Percentiles rank a stretch among this genome's conserved stretches.
Evolutionary conservation across 2,113 vertebrate species (phyloP).

Genomic region (Willisornis vidua): DNA sequence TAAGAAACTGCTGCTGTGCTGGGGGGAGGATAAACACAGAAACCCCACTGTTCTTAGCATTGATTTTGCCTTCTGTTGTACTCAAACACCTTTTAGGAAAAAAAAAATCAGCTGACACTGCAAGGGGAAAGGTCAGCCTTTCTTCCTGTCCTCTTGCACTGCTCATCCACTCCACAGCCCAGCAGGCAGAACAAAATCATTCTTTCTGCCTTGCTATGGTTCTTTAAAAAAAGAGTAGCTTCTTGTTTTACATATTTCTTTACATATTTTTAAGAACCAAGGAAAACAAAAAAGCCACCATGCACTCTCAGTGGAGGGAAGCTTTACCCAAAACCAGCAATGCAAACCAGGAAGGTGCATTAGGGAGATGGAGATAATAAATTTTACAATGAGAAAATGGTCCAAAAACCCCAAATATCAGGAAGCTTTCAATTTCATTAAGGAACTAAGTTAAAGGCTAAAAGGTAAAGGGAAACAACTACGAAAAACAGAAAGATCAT

Average conservation of each 20-base stretch:
- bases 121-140: neutral
- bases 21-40: neutral
- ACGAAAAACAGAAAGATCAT: neutral
- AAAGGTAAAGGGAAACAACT: fast-evolving
- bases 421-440: neutral
- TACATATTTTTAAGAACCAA: neutral
- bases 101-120: neutral
- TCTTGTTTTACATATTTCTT: neutral
- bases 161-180: neutral
- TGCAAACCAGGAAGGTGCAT: fast-evolving
- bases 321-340: neutral
- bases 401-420: neutral
- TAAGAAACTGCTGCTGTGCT: neutral
- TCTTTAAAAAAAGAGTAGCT: neutral
- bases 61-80: neutral
- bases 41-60: neutral
- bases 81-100: neutral
- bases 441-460: neutral
- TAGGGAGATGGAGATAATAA: neutral
- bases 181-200: neutral
- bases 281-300: neutral
- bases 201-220: neutral
- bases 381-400: neutral
- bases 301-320: neutral
- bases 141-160: neutral